Conservation (phyloP, 2,888 invertebrate species). For the Tipula lateralis region DNA sequence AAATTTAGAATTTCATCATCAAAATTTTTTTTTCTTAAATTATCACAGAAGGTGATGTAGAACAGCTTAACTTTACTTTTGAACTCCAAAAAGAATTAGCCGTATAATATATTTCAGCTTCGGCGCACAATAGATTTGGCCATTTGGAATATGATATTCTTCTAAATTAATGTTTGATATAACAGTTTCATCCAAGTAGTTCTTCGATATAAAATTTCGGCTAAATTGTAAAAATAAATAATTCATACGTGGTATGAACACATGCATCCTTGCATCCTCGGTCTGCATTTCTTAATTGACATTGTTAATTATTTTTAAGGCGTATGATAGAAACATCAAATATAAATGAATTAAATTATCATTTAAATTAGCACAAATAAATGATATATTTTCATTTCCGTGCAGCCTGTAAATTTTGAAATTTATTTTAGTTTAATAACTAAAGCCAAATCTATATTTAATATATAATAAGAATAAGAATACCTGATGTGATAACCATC, state of each 20-base stretch:
- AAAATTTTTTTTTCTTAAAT: neutral
- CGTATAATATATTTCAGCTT: neutral
- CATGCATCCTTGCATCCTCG: constrained; percentile 3
- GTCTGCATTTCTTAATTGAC: neutral
- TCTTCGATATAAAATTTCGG: neutral
- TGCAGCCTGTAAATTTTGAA: neutral
- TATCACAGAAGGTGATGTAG: neutral
- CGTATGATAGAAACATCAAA: neutral
- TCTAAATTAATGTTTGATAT: neutral
- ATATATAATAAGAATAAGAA: neutral
- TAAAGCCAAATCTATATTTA: neutral
- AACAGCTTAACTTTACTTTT: neutral
- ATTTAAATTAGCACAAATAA: neutral
- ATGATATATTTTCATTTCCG: neutral
- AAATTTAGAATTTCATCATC: neutral
- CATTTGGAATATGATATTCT: neutral
- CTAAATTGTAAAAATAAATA: neutral
- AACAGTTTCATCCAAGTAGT: neutral
- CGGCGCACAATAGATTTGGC: neutral
- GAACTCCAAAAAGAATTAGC: neutral
- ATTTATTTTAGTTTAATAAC: neutral
- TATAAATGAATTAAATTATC: neutral
- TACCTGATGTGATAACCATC: constrained; percentile 14
- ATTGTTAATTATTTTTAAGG: no score
- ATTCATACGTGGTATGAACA: neutral